Percentiles rank a stretch among this genome's conserved stretches.
Evolutionary conservation across 1,140 invertebrate genomes (phyloP).

Genomic region (Hypothenemus hampei): DNA sequence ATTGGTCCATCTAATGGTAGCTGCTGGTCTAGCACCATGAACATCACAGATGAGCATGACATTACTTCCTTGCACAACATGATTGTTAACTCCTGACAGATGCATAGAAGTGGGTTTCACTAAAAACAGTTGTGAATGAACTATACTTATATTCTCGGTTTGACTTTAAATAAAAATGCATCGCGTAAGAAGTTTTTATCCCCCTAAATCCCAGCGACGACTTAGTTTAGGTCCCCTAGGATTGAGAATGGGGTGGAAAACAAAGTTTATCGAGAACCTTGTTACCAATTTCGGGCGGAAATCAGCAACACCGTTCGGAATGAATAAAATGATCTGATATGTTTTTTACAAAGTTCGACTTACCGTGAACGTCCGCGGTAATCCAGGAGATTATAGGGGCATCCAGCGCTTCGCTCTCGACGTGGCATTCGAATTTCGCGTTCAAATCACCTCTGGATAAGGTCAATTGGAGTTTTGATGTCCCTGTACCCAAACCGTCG

Average conservation of each 20-base stretch:
- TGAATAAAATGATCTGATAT: too few relatives aligned
- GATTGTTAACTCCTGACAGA: slow-evolving; percentile 64
- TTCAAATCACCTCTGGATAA: slow-evolving; percentile 72
- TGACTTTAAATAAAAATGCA: too few relatives aligned
- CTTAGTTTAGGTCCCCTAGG: too few relatives aligned
- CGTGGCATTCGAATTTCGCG: slow-evolving; percentile 70
- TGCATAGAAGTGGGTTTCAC: slow-evolving; percentile 72
- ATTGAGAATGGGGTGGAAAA: too few relatives aligned
- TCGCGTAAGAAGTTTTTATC: too few relatives aligned
- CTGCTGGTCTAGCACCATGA: slow-evolving; percentile 71
- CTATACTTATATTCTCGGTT: too few relatives aligned
- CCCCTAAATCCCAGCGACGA: too few relatives aligned
- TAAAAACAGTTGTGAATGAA: too few relatives aligned
- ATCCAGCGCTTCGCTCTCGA: slow-evolving; percentile 66
- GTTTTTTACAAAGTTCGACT: slow-evolving; percentile 45
- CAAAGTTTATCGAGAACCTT: too few relatives aligned
- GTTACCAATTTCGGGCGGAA: too few relatives aligned
- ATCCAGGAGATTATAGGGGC: slow-evolving; percentile 61
- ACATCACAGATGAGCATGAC: slow-evolving; percentile 72
- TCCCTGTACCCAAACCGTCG: slow-evolving; percentile 59
- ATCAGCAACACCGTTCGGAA: too few relatives aligned
- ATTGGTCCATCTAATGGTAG: slow-evolving; percentile 80
- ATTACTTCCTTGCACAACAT: slow-evolving; percentile 71
- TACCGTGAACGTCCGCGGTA: slow-evolving; percentile 77
- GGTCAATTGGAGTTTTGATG: slow-evolving; percentile 59